Percentiles rank a stretch among this genome's conserved stretches.
Evolutionary conservation across 2,113 vertebrate genomes (phyloP).

Genomic region (Corvus moneduloides): DNA sequence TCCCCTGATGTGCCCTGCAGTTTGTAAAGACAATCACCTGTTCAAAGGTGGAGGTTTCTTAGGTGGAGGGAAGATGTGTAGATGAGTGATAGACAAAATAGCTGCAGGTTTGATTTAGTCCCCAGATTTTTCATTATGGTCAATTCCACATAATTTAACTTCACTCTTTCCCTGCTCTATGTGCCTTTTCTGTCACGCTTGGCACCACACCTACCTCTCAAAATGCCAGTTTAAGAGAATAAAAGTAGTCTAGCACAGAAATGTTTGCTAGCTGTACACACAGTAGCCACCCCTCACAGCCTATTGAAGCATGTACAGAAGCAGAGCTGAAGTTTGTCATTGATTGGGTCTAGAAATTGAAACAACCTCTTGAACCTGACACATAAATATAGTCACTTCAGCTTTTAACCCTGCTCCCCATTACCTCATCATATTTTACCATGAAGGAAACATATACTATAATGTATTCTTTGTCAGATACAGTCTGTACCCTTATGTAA

Average conservation of each 20-base stretch:
- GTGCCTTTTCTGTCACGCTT: background rate
- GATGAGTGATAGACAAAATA: background rate
- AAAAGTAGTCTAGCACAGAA: background rate
- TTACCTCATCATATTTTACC: conserved; percentile 61
- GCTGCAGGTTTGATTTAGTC: background rate
- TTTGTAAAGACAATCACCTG: background rate
- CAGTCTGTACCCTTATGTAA: conserved; percentile 47
- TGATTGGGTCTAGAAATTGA: background rate
- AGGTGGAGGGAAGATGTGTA: background rate
- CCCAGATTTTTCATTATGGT: background rate
- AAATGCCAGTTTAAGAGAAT: background rate
- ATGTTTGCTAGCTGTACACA: background rate
- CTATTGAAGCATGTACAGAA: background rate
- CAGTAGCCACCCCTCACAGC: background rate
- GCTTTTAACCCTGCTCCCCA: conserved; percentile 53
- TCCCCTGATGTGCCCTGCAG: background rate
- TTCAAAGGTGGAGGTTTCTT: background rate
- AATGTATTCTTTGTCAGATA: conserved; percentile 58
- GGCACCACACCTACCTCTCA: background rate
- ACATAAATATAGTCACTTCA: conserved; percentile 40
- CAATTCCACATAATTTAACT: background rate
- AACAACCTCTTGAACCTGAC: conserved; percentile 33
- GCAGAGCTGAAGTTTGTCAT: conserved; percentile 17
- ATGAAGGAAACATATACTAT: conserved; percentile 40
- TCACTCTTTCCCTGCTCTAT: background rate